phyloP scores from a whole-genome alignment of 1,140 invertebrate genomes.

The Atta cephalotes region DNA sequence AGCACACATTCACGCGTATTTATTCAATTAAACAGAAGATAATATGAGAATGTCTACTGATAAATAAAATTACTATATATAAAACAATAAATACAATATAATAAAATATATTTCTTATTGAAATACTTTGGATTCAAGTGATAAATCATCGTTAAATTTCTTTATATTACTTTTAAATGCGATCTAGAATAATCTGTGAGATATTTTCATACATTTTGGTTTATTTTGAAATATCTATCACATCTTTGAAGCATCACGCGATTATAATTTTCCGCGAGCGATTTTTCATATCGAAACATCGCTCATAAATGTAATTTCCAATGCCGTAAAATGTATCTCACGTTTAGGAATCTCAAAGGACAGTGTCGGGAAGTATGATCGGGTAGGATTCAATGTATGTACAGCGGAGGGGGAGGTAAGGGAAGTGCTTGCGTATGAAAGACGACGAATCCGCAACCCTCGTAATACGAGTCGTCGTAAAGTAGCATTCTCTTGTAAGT shows the following conservation, averaged over 20 bases:
- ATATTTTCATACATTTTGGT: no score
- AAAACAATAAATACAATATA: no score
- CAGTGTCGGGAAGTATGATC: not conserved
- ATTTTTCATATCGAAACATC: not conserved
- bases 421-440: slow-evolving; percentile 52
- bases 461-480: slow-evolving; percentile 78
- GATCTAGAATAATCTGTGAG: no score
- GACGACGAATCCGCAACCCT: slow-evolving; percentile 72
- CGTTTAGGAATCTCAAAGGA: not conserved
- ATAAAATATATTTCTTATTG: no score
- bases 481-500: slow-evolving; percentile 80
- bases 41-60: no score
- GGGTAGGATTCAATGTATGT: not conserved
- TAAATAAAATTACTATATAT: no score
- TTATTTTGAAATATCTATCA: no score
- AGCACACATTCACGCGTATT: no score
- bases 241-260: not conserved
- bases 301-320: slow-evolving; percentile 13
- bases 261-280: not conserved
- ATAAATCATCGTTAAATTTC: no score
- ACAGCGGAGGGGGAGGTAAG: not conserved
- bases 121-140: no score
- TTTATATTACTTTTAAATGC: no score
- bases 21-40: no score
- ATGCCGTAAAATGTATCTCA: not conserved